Conservation (phyloP, 2,113 vertebrate genomes). For the Lampris megalopsis region DNA sequence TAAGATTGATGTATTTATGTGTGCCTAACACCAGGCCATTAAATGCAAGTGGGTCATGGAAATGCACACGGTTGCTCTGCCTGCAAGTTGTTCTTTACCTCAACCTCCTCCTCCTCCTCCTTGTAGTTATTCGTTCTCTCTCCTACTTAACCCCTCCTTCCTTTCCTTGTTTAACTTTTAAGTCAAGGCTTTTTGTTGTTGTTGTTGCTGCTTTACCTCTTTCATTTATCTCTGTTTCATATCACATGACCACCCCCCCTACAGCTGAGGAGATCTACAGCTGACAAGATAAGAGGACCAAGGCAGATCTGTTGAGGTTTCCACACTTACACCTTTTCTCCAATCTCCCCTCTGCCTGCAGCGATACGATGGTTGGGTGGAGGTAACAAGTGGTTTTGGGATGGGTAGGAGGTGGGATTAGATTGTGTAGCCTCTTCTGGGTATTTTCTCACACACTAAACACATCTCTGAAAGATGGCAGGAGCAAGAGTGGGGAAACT, state of each 20-base stretch:
- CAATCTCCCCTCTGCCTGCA: neutral
- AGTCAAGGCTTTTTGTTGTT: neutral
- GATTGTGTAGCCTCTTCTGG: slow-evolving; percentile 52
- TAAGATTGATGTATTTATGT: neutral
- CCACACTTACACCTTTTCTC: slow-evolving; percentile 25
- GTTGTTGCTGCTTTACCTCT: neutral
- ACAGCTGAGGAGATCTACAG: slow-evolving; percentile 21
- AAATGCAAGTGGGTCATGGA: slow-evolving; percentile 33
- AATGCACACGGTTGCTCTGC: slow-evolving; percentile 9
- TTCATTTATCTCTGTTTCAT: neutral
- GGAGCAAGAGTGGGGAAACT: slow-evolving; percentile 33
- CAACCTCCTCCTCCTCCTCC: neutral
- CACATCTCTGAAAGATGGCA: slow-evolving; percentile 50
- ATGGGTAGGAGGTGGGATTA: neutral
- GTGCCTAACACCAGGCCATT: slow-evolving; percentile 10
- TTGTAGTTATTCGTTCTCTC: neutral
- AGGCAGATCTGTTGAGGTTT: slow-evolving; percentile 16
- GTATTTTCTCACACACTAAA: slow-evolving; percentile 57
- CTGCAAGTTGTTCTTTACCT: slow-evolving; percentile 11
- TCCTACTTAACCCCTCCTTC: slow-evolving; percentile 8
- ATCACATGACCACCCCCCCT: neutral
- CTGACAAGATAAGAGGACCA: slow-evolving; percentile 9
- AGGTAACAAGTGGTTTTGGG: slow-evolving; percentile 12
- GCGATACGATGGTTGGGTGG: slow-evolving; percentile 6
- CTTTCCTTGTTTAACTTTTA: neutral